Evolutionary conservation across 2,113 vertebrate genomes (phyloP).

Genomic region (Dasyprocta punctata): DNA sequence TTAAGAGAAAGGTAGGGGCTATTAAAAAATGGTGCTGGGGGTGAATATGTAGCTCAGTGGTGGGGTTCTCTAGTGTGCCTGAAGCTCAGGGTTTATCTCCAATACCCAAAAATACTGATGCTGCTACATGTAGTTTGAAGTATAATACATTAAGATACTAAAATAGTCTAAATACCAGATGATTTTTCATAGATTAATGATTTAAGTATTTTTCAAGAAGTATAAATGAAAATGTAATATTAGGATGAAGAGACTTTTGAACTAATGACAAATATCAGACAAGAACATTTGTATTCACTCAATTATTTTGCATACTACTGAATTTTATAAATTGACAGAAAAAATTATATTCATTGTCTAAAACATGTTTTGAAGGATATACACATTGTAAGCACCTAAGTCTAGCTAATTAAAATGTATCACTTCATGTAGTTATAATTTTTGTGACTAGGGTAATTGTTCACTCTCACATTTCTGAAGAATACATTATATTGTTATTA

Average conservation of each 20-base stretch:
- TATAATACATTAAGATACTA: background rate
- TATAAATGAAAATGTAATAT: background rate
- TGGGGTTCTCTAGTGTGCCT: background rate
- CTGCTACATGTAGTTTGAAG: background rate
- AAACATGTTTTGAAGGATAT: background rate
- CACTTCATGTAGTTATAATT: no score
- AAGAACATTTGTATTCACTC: background rate
- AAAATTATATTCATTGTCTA: background rate
- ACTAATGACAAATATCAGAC: background rate
- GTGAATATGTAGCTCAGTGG: background rate
- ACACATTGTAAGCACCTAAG: background rate
- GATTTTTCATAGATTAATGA: background rate
- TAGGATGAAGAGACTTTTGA: background rate
- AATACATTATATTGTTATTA: background rate
- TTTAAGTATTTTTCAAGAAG: background rate
- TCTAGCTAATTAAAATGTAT: background rate
- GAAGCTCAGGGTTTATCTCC: background rate
- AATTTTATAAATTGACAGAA: background rate
- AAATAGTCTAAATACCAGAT: background rate
- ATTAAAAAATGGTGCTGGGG: background rate
- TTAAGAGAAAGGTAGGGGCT: background rate
- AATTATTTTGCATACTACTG: background rate
- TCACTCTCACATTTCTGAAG: background rate
- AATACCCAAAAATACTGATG: background rate
- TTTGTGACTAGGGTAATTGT: background rate